Conservation (phyloP, 1,140 invertebrate genomes). For the Bombus confusus region DNA sequence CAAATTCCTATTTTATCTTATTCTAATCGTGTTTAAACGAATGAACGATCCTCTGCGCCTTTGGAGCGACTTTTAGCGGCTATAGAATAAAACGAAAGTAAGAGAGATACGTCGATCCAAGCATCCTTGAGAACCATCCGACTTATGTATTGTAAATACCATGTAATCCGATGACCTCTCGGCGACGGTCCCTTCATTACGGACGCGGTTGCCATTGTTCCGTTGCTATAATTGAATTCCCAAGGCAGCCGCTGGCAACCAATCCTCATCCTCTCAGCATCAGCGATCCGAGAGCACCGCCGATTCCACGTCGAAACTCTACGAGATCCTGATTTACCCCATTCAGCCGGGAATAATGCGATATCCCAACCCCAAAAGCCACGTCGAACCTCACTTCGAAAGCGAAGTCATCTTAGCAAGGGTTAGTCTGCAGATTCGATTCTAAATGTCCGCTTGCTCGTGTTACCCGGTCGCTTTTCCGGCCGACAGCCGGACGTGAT, state of each 20-base stretch:
- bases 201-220: slow-evolving; percentile 74
- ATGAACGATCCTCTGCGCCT: neutral
- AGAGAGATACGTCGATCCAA: neutral
- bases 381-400: slow-evolving; percentile 59
- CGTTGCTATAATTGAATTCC: slow-evolving; percentile 78
- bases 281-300: slow-evolving; percentile 65
- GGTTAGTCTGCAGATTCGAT: slow-evolving; percentile 45
- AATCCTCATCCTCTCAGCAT: slow-evolving; percentile 67
- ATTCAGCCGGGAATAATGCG: slow-evolving; percentile 73
- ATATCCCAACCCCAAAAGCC: slow-evolving; percentile 67
- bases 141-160: slow-evolving; percentile 74
- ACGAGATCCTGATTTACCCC: slow-evolving; percentile 72
- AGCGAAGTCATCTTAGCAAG: slow-evolving; percentile 51
- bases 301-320: slow-evolving; percentile 68
- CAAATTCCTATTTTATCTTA: neutral
- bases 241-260: slow-evolving; percentile 70
- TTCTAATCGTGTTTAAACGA: neutral
- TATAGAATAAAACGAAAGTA: too few relatives aligned
- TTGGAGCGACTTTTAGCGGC: neutral
- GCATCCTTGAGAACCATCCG: slow-evolving; percentile 50
- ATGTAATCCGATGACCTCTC: slow-evolving; percentile 73
- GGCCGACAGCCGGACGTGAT: neutral
- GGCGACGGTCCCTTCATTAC: slow-evolving; percentile 73
- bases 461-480: slow-evolving; percentile 22
- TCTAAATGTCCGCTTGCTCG: slow-evolving; percentile 57